Base-by-base conservation (phyloP, 2,797 vertebrate genomes). In the Clarias platycephalus region DNA sequence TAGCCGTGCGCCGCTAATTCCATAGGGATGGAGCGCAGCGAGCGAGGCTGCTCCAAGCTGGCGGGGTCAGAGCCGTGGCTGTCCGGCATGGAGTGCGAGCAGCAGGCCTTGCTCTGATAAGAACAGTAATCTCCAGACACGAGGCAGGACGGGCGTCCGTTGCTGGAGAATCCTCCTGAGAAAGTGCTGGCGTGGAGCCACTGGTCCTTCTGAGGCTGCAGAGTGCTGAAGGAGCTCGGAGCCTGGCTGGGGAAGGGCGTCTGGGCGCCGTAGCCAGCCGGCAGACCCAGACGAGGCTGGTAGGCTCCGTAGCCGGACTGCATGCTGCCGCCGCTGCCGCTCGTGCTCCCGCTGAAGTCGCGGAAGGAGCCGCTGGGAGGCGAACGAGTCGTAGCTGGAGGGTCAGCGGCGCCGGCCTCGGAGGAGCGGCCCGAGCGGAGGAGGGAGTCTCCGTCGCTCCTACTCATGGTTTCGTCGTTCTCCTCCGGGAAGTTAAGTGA, bases 381-480 rank as follows among this genome's bases (percentile, higher is more conserved):
- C 7, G 60, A 31, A 1, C 4, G 78, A 22, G 62, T 13, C n/a
- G 40, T 5, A 1, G 64, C 62, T 28, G 10, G 84, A 26, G 31
- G 80, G 0, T 86, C 18, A 44, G 0, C 0, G 34, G 34, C 82
- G 75, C 68, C 24, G 24, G 40, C 34, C 16, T 86, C 68, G 1
- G 76, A 40, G 13, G 26, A 49, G 28, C 28, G 67, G 57, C 40
- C 13, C 6, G 83, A 15, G 70, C 53, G 6, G 44, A 24, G n/a
- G 37, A 66, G 16, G 13, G 78, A 53, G 58, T 88, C 81, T 22
- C 90, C 72, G 28, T 85, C 83, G 55, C 86, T 80, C 1, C 85
- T 85, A 88, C 91, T 94, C 93, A 95, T 93, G 82, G 92, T 94
- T 85, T 96, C 94, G 89, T 95, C 93, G 77, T 95, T 93, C 89